These are phyloP conservation scores for Platorchestia sp. DNA, from an alignment of 1,140 invertebrate species.

Conservation along the genomic window DNA sequence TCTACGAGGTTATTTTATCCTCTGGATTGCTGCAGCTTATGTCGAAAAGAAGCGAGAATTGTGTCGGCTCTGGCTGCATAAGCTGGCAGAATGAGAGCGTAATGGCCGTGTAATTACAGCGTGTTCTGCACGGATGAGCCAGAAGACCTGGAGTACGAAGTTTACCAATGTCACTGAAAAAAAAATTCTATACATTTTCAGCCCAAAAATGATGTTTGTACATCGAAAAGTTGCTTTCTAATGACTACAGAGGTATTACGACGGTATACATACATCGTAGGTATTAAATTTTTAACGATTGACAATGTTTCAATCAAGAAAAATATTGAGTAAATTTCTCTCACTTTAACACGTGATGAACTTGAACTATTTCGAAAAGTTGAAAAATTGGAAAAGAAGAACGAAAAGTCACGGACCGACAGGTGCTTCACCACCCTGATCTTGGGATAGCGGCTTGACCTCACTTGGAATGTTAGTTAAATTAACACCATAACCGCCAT, in stretches of 20 bases:
- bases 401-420: slow-evolving; percentile 10
- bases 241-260: too few species aligned
- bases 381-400: too few species aligned
- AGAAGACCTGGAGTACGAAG: not conserved
- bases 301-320: too few species aligned
- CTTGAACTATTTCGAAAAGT: too few species aligned
- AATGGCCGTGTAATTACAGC: not conserved
- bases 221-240: too few species aligned
- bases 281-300: too few species aligned
- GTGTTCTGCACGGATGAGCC: not conserved
- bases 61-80: not conserved
- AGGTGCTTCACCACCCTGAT: slow-evolving; percentile 20
- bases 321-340: too few species aligned
- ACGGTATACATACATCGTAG: too few species aligned
- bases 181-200: too few species aligned
- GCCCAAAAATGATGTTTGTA: too few species aligned
- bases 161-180: too few species aligned
- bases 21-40: not conserved
- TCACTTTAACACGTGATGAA: too few species aligned
- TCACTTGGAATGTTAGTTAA: not conserved
- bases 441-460: slow-evolving; percentile 21
- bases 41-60: not conserved
- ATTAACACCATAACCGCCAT: not conserved
- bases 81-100: not conserved
- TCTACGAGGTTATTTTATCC: not conserved